phyloP scores from a whole-genome alignment of 2,113 vertebrate species.

The Datnioides undecimradiatus region DNA sequence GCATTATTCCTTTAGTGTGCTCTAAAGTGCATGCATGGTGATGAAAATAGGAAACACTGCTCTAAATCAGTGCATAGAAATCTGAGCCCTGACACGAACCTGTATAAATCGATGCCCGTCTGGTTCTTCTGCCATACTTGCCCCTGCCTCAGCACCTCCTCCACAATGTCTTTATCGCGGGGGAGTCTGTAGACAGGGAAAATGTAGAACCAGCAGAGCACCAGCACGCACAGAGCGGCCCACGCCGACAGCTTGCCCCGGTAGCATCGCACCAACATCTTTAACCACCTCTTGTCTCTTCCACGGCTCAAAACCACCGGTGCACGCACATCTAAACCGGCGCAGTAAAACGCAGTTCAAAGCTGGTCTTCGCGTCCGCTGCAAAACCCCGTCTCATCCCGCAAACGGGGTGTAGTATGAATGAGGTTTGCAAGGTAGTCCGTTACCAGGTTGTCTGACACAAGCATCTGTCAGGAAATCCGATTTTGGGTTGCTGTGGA shows the following conservation, averaged over 20 bases:
- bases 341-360: slow-evolving; percentile 12
- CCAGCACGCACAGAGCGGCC: slow-evolving; percentile 90
- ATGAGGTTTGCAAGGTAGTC: slow-evolving; percentile 13
- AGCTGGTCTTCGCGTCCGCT: slow-evolving; percentile 7
- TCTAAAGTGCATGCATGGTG: neutral
- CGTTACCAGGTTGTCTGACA: slow-evolving; percentile 4
- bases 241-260: slow-evolving; percentile 89
- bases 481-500: neutral
- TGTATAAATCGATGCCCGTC: slow-evolving; percentile 88
- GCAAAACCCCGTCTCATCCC: slow-evolving; percentile 40
- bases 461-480: slow-evolving; percentile 42
- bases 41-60: neutral
- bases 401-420: slow-evolving; percentile 14
- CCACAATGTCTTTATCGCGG: slow-evolving; percentile 91
- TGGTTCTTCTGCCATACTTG: slow-evolving; percentile 89
- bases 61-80: neutral
- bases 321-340: neutral
- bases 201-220: slow-evolving; percentile 95
- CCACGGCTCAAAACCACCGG: slow-evolving; percentile 13
- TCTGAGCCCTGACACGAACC: slow-evolving; percentile 78
- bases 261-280: slow-evolving; percentile 87
- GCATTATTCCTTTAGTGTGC: neutral
- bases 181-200: slow-evolving; percentile 91
- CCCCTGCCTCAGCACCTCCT: slow-evolving; percentile 91
- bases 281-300: neutral